Base-by-base conservation (phyloP, 2,888 invertebrate species). In the Eupelmus urozonus region DNA sequence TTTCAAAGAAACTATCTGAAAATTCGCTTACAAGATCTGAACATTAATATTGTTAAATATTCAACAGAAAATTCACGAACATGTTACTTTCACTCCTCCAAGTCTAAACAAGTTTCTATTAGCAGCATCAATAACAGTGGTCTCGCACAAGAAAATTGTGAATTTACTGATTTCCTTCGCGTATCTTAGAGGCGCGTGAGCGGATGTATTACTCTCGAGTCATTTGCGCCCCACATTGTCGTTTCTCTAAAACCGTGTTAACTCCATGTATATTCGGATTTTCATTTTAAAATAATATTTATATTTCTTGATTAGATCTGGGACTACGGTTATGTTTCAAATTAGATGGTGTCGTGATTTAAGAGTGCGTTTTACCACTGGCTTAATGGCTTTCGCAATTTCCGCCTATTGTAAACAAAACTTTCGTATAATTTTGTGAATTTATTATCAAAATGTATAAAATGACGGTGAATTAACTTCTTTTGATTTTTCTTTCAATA, bases 71-170 rank as follows among this genome's bases (percentile, higher is more conserved):
- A 29, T 29, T n/a, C 34, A 9, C 59, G n/a, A n/a, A n/a, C 34
- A 34, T 34, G 34, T 34, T 13, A 67, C 72, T 73, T 73, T 73
- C 72, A 63, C 72, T 25, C 55, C 42, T 42, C 42, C 63, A 42
- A 55, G 4, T 63, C 25, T 53, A 72, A 72, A 63, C 63, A 72
- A 72, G 72, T 72, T 72, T 63, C 72, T 55, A 63, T 72, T 72
- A 29, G 63, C 9, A 73, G 29, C 53, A 62, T 72, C 49, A 72
- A 62, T 72, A 72, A 53, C 20, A 40, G 40, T 49, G 7, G 7
- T n/a, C 51, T 40, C 25, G 13, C 7, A 23, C n/a, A 40, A 67
- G 60, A 42, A 51, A n/a, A 74, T 75, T 51, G 27, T 16, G 27
- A 73, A 73, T 62, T 51, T 25, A 34, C 40, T 42, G 16, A n/a